Evolutionary conservation across 2,797 vertebrate species (phyloP).

Genomic region (Hoplostethus atlanticus): DNA sequence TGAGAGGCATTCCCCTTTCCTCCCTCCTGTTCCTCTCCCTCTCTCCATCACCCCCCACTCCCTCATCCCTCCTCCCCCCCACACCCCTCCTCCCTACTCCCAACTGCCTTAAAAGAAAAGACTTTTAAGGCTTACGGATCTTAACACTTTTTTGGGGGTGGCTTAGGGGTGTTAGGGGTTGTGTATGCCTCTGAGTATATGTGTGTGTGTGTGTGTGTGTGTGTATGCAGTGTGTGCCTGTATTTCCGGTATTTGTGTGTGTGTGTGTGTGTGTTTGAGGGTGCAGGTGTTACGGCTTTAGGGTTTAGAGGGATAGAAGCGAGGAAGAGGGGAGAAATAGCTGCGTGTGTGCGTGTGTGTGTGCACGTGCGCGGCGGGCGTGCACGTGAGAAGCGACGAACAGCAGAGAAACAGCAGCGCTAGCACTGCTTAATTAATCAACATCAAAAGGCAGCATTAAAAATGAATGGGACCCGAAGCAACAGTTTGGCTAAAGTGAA

Average conservation of each 20-base stretch:
- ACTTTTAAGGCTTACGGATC: conserved; percentile 73
- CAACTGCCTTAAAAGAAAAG: conserved; percentile 72
- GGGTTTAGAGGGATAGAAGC: conserved; percentile 73
- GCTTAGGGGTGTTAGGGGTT: conserved; percentile 61
- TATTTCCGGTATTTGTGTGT: too few relatives aligned
- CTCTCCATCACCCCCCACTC: conserved; percentile 41
- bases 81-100: conserved; percentile 19
- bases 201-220: conserved; percentile 19
- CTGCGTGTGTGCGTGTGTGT: too few relatives aligned
- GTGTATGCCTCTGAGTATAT: conserved; percentile 2
- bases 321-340: conserved; percentile 48
- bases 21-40: conserved; percentile 24
- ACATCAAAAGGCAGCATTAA: conserved; percentile 88
- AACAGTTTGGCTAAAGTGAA: conserved; percentile 87
- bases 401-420: conserved; percentile 77
- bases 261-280: conserved; percentile 29
- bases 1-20: conserved; percentile 65
- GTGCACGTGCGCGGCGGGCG: conserved; percentile 31
- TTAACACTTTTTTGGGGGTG: conserved; percentile 65
- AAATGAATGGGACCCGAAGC: conserved; percentile 84
- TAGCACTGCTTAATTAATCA: conserved; percentile 87
- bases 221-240: neutral
- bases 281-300: conserved; percentile 61
- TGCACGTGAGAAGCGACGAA: conserved; percentile 33
- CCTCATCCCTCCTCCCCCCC: conserved; percentile 34